Evolutionary conservation across 2,888 invertebrate species (phyloP).

Genomic region (Acanthosepion lycidas): DNA sequence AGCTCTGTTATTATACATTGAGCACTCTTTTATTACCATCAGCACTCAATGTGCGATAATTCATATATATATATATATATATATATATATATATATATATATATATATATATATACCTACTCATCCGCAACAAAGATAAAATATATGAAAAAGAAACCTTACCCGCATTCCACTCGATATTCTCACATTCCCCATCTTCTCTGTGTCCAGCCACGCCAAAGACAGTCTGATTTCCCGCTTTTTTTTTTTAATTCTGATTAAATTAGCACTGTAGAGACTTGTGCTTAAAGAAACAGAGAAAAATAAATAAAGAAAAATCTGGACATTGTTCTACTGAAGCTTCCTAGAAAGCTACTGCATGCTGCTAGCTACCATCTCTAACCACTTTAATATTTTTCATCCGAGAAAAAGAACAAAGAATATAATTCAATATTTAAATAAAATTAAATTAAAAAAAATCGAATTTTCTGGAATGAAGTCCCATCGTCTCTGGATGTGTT

Average conservation of each 20-base stretch:
- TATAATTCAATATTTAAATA: neutral
- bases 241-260: neutral
- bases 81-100: slow-evolving; percentile 18
- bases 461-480: neutral
- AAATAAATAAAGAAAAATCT: slow-evolving; percentile 3
- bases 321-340: neutral
- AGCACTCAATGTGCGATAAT: no score
- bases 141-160: neutral
- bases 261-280: slow-evolving; percentile 7
- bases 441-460: neutral
- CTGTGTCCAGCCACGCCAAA: slow-evolving; percentile 12
- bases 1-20: no score
- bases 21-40: no score
- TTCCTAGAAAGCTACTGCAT: neutral
- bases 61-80: neutral
- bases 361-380: neutral
- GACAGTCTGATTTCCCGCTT: neutral
- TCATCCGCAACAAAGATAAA: no score
- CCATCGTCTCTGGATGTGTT: neutral
- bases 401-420: neutral
- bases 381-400: neutral
- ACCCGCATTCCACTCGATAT: slow-evolving; percentile 33
- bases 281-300: neutral
- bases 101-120: neutral
- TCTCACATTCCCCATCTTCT: slow-evolving; percentile 33